Evolutionary conservation across 2,888 invertebrate genomes (phyloP).

Genomic region (Mythimna ferrago): DNA sequence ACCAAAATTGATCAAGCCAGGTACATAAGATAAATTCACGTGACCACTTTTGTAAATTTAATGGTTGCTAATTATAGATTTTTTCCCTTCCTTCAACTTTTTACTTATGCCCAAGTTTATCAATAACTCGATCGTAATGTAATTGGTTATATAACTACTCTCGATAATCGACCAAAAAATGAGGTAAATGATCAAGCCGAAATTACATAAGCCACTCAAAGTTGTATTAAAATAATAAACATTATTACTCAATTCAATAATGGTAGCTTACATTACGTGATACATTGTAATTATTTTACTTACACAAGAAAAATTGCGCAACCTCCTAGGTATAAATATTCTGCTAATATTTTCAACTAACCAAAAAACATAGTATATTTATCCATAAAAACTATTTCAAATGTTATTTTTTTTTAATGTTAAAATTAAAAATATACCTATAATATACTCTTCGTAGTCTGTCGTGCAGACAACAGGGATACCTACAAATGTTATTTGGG

Average conservation of each 20-base stretch:
- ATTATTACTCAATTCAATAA: slow-evolving; percentile 18
- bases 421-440: no score
- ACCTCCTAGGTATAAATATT: neutral
- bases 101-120: slow-evolving; percentile 6
- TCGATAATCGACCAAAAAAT: slow-evolving; percentile 11
- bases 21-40: neutral
- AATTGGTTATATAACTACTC: slow-evolving; percentile 21
- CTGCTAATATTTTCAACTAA: neutral
- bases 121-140: neutral
- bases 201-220: slow-evolving; percentile 7
- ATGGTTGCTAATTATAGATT: neutral
- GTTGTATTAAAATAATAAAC: slow-evolving; percentile 13
- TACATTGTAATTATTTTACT: slow-evolving; percentile 3
- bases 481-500: neutral
- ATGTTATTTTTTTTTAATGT: no score
- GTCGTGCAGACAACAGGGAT: neutral
- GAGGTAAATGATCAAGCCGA: slow-evolving; percentile 10
- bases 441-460: no score
- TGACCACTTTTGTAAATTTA: neutral
- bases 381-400: neutral
- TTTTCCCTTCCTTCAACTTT: slow-evolving; percentile 8
- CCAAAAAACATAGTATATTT: neutral
- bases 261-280: neutral
- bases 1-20: neutral
- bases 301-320: slow-evolving; percentile 21